Conservation (phyloP, 2,797 vertebrate genomes). For the Pseudochaenichthys georgianus region DNA sequence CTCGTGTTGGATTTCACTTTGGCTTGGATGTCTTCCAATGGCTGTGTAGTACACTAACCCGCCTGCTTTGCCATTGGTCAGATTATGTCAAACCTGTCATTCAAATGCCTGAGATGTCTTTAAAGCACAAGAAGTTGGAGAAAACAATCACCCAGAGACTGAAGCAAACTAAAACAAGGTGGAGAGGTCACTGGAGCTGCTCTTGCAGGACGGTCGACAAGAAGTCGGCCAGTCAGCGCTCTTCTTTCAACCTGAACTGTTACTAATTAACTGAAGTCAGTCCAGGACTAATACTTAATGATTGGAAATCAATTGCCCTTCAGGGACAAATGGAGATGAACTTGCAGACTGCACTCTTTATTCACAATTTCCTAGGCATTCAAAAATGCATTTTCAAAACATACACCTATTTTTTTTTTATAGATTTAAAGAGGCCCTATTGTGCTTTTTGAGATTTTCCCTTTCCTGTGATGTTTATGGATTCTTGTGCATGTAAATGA, state of each 20-base stretch:
- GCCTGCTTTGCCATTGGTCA: slow-evolving; percentile 38
- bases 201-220: slow-evolving; percentile 11
- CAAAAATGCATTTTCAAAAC: too few relatives aligned
- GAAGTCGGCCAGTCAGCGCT: background rate
- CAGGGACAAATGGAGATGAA: background rate
- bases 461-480: too few relatives aligned
- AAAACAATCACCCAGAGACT: slow-evolving; percentile 21
- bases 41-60: slow-evolving; percentile 37
- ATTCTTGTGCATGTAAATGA: too few relatives aligned
- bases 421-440: too few relatives aligned
- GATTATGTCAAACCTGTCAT: slow-evolving; percentile 49
- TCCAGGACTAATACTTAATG: background rate
- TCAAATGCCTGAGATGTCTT: slow-evolving; percentile 20
- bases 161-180: slow-evolving; percentile 17
- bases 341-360: background rate
- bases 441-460: too few relatives aligned
- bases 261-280: slow-evolving; percentile 36
- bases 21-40: slow-evolving; percentile 44
- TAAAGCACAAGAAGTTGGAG: slow-evolving; percentile 27
- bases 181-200: slow-evolving; percentile 2
- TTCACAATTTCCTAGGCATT: background rate
- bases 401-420: too few relatives aligned
- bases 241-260: slow-evolving; percentile 12
- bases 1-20: slow-evolving; percentile 52
- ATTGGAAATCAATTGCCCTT: background rate